Base-by-base conservation (phyloP, 2,113 vertebrate genomes). In the Bubo scandiacus region DNA sequence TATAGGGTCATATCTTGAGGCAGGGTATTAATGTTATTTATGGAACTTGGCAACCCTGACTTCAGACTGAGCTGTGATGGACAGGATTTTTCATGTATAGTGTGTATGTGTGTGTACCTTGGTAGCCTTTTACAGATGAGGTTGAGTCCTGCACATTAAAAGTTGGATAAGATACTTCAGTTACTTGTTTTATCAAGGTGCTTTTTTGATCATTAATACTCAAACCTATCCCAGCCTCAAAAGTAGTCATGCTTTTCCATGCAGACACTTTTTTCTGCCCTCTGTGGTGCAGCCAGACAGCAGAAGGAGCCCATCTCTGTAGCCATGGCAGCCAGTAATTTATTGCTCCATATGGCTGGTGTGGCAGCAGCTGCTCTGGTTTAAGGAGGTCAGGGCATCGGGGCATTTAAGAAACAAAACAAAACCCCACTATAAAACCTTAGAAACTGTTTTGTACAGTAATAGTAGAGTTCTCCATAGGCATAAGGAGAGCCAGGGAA, bases 271-370 rank as follows among this genome's bases (percentile, higher is more conserved):
- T 79, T 81, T 91, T 88, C 62, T 49, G 15, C 49, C 55, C 83
- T 96, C 87, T 77, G 81, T 86, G 87, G 73, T 89, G 81, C 88
- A 95, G 81, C 65, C 92, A 95, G 94, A 94, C 94, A 94, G 88
- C 94, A 96, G 94, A 93, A 97, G 95, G 93, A 95, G 79, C 77
- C 91, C 0, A 2, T 95, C 94, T 95, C 94, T 94, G 97, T 96
- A 96, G 94, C 84, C 94, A 93, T 96, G 93, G 96, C 96, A 97
- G 97, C 97, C 92, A 90, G 92, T 90, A 93, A 97, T 97, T 94
- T 93, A 93, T 79, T 78, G 82, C 93, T 96, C 95, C 97, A 96
- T 98, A 97, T 97, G 97, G 95, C 90, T 88, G 92, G 94, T 94
- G 93, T 96, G 96, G 88, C 91, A 95, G 92, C 96, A 98, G 96